Evolutionary conservation across 2,113 vertebrate species (phyloP).

Genomic region (human): DNA sequence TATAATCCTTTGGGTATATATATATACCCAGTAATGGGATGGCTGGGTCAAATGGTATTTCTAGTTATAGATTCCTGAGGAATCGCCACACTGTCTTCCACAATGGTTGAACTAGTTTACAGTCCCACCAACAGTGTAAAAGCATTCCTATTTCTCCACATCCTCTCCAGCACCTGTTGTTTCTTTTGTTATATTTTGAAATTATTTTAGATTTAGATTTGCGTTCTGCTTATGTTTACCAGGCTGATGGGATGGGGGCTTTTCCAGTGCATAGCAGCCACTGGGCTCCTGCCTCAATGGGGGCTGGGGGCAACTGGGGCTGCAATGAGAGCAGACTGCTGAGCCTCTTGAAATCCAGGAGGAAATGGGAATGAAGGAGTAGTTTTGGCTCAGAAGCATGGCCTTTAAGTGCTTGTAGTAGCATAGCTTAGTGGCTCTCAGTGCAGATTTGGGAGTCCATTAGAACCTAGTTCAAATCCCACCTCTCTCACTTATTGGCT

Average conservation of each 20-base stretch:
- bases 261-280: not conserved
- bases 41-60: too few species aligned
- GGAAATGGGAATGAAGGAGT: not conserved
- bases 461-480: not conserved
- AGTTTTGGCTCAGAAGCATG: not conserved
- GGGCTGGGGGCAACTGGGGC: not conserved
- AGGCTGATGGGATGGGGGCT: not conserved
- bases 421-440: not conserved
- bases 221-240: not conserved
- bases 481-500: not conserved
- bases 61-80: too few species aligned
- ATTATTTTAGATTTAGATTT: conserved; percentile 10
- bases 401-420: not conserved
- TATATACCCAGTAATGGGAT: too few species aligned
- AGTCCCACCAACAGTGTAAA: too few species aligned
- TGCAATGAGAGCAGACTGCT: not conserved
- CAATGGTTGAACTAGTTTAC: too few species aligned
- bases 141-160: too few species aligned
- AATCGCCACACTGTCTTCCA: too few species aligned
- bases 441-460: not conserved
- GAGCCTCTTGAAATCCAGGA: not conserved
- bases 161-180: too few species aligned
- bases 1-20: too few species aligned
- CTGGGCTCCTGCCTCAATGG: not conserved
- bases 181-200: not conserved